Evolutionary conservation across 2,797 vertebrate genomes (phyloP).

Genomic region (Crocidura indochinensis): DNA sequence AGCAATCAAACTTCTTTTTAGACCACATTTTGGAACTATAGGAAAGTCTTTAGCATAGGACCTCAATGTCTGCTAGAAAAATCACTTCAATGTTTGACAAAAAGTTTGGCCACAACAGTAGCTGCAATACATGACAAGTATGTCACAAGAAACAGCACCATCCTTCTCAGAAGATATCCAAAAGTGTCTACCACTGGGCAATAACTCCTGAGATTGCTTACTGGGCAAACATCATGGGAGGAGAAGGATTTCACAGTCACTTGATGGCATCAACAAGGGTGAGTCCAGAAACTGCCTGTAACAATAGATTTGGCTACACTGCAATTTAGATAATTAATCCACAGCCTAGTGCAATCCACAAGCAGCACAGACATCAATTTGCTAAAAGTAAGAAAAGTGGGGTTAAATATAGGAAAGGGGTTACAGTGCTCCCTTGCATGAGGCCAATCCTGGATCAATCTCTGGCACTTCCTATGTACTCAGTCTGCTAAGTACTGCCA

Average conservation of each 20-base stretch:
- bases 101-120: background rate
- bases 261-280: background rate
- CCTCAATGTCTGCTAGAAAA: conserved; percentile 45
- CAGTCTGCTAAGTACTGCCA: no score
- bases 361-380: no score
- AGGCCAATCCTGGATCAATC: no score
- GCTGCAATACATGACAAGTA: background rate
- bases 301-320: background rate
- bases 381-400: no score
- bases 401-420: no score
- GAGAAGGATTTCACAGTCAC: background rate
- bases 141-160: background rate
- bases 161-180: background rate
- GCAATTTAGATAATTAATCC: background rate
- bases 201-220: background rate
- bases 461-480: no score
- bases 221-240: background rate
- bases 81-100: background rate
- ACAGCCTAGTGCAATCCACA: no score
- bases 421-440: no score
- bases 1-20: background rate
- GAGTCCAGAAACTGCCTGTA: background rate
- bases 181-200: background rate
- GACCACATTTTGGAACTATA: background rate
- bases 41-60: background rate